Evolutionary conservation across 2,888 invertebrate genomes (phyloP), one percentile per base, ranked within the genome.

Genomic region (Agonopterix heracliana): DNA sequence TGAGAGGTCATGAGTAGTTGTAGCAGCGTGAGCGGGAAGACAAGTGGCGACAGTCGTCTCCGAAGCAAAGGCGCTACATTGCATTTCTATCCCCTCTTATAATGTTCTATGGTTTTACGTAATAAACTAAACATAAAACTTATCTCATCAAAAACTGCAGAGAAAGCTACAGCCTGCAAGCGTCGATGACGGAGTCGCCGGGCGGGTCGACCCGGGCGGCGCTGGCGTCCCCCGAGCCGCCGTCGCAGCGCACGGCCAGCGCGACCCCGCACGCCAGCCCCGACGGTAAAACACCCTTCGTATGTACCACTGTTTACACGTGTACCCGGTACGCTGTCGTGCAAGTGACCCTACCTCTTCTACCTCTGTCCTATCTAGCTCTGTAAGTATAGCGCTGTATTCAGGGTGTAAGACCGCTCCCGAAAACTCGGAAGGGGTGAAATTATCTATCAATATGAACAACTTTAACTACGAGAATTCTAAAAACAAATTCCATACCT

Each of bases 221-320:
- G 7, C 77, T 92, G 34, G 93, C 92, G 5, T 92, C 92, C 0
- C 92, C 92, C 2, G 91, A 91, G 71, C 68, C 89, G 38, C 90
- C 89, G 56, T 90, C 89, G 55, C 68, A 60, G 46, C 71, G 77
- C 44, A 81, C 88, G 1, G 57, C 70, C 55, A 86, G 89, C 55
- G 85, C 82, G 60, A 83, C 82, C 49, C 84, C 83, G 56, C 81
- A 76, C 68, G 84, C 77, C 57, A 87, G 88, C 78, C 87, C 89
- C 82, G 86, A 89, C 77, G 89, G 89, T 89, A 88, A 86, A 71
- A 77, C 63, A 59, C 71, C 71, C 78, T 81, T 84, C 78, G 86
- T 85, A 87, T 86, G 86, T 86, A 86, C 82, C 77, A 71, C 69
- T 61, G 66, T 64, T 67, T 71, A 64, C 68, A 66, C 61, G 50